Conservation (phyloP, 2,888 invertebrate species). For the Girardia tigrina region DNA sequence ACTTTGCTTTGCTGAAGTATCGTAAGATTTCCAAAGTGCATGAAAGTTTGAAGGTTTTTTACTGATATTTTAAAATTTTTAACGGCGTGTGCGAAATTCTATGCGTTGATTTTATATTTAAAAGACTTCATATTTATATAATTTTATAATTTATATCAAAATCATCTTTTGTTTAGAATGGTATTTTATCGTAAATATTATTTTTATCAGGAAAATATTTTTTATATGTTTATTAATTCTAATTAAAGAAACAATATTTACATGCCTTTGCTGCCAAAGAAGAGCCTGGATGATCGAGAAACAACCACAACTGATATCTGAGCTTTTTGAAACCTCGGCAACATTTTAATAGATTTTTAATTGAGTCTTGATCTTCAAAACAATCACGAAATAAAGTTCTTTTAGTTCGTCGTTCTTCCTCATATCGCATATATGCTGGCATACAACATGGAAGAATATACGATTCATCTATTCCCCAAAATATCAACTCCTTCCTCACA, state of each 20-base stretch:
- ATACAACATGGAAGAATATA: slow-evolving; percentile 46
- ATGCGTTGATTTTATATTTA: too few relatives aligned
- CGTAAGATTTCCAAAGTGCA: too few relatives aligned
- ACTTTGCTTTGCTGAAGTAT: too few relatives aligned
- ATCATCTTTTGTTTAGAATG: too few relatives aligned
- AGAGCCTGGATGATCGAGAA: slow-evolving; percentile 46
- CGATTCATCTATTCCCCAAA: slow-evolving; percentile 45
- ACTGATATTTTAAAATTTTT: too few relatives aligned
- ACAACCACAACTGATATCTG: slow-evolving; percentile 42
- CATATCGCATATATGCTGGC: slow-evolving; percentile 41
- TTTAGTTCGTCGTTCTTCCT: slow-evolving; percentile 33
- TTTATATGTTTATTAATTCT: too few relatives aligned
- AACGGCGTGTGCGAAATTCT: too few relatives aligned
- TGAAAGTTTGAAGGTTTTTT: too few relatives aligned
- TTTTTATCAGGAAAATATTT: too few relatives aligned
- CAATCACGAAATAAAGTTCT: slow-evolving; percentile 33
- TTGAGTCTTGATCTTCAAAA: slow-evolving; percentile 36
- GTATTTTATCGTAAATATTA: too few relatives aligned
- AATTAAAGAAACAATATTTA: slow-evolving; percentile 5
- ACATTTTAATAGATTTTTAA: slow-evolving; percentile 29
- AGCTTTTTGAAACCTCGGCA: slow-evolving; percentile 15
- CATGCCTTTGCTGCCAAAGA: slow-evolving; percentile 45
- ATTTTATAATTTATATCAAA: too few relatives aligned
- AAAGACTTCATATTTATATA: too few relatives aligned
- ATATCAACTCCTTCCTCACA: slow-evolving; percentile 45